These are phyloP conservation scores for Lepidurus couesii DNA, from an alignment of 1,140 invertebrate genomes.

Conservation along the genomic window DNA sequence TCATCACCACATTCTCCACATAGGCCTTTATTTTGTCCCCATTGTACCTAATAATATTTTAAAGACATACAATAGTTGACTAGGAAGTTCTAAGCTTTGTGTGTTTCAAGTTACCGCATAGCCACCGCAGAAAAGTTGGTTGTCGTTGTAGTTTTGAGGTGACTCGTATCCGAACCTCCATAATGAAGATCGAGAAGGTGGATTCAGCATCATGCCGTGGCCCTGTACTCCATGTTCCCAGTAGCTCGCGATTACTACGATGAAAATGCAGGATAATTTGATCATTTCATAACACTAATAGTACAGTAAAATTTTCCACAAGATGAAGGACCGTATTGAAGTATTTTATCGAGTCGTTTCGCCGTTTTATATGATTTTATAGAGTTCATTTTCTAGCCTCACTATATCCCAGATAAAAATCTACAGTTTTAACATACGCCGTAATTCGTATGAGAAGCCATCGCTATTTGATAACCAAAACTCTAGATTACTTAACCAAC, in stretches of 20 bases:
- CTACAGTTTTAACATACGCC: too few relatives aligned
- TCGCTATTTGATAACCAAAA: too few relatives aligned
- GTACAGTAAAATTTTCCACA: not conserved
- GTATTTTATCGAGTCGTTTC: too few relatives aligned
- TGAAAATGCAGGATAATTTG: not conserved
- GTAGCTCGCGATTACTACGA: not conserved
- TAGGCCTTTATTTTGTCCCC: constrained; percentile 48
- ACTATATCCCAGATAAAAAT: too few relatives aligned
- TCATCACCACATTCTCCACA: constrained; percentile 57
- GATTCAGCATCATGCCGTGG: constrained; percentile 72
- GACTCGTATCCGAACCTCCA: constrained; percentile 89
- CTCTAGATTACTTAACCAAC: too few relatives aligned
- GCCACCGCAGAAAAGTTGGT: constrained; percentile 75
- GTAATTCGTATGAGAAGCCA: too few relatives aligned
- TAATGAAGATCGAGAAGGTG: constrained; percentile 83
- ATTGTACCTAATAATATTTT: constrained; percentile 41
- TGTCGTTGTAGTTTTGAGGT: constrained; percentile 91
- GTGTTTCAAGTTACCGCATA: constrained; percentile 51
- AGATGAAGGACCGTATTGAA: too few relatives aligned
- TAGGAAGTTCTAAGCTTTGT: not conserved
- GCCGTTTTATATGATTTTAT: too few relatives aligned
- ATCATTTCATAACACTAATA: not conserved
- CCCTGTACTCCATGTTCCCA: constrained; percentile 49
- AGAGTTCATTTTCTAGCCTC: too few relatives aligned
- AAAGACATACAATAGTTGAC: not conserved